Base-by-base conservation (phyloP, 2,888 invertebrate species). In the Morpho achilles region DNA sequence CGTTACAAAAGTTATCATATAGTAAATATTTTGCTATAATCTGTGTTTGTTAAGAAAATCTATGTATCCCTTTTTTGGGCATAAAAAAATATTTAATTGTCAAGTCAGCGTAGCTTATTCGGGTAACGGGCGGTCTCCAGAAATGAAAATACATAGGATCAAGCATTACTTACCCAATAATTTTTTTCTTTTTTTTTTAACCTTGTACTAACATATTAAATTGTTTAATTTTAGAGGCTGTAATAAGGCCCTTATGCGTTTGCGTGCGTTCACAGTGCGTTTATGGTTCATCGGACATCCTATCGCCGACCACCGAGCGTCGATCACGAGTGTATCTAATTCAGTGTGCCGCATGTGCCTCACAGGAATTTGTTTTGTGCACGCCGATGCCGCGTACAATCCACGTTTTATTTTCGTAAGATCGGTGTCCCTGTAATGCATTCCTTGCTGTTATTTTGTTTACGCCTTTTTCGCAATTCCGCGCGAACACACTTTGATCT, bases 291-390 rank as follows among this genome's bases (percentile, higher is more conserved):
- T 75, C 75, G 76, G 73, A 63, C 68, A 69, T 65, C 67, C 72
- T 74, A 67, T 65, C 70, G 65, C 69, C 61, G 71, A 70, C 60
- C 60, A 59, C 69, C 73, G 74, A 73, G 74, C 80, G 79, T 78
- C 79, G 79, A 82, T 85, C 84, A 84, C 81, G 81, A 79, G 80
- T 84, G 85, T 82, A 75, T 85, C 87, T 87, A 87, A 85, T 87
- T 86, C 84, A 86, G 86, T 83, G 80, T 79, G 75, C 77, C 77
- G 80, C 77, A 77, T 81, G 77, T 83, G 84, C 81, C 79, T 82
- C 77, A 66, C 70, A 87, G 87, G 88, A 87, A 88, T 88, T 87
- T 81, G 83, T 84, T 83, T 83, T 81, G 82, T 83, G 82, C 82
- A 81, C 82, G 80, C 75, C 78, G 80, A 76, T 77, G 76, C 73